These are phyloP conservation scores for Schizaphis graminum DNA, from an alignment of 2,888 invertebrate genomes.

Conservation along the genomic window DNA sequence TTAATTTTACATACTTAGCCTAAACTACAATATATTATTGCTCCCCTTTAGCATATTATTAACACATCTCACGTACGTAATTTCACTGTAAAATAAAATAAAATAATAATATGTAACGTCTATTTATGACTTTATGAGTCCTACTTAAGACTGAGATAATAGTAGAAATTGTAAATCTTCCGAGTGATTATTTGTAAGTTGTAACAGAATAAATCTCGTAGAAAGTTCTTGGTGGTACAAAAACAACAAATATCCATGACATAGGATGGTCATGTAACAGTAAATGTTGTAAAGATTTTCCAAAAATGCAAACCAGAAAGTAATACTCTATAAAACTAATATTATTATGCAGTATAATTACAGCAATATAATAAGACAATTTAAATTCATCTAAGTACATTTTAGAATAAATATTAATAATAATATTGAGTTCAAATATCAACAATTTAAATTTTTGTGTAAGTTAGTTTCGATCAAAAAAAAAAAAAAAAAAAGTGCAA, in stretches of 20 bases:
- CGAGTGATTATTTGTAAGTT: neutral
- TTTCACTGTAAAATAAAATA: neutral
- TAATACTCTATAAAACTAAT: neutral
- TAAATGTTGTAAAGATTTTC: neutral
- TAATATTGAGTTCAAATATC: neutral
- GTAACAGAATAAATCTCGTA: neutral
- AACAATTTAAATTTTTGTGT: neutral
- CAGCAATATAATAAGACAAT: neutral
- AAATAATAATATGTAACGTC: neutral
- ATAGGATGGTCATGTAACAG: neutral
- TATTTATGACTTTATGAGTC: neutral
- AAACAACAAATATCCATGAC: neutral
- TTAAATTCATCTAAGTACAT: neutral
- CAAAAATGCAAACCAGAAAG: neutral
- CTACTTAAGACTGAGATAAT: neutral
- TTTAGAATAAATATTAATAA: neutral
- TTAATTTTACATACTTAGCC: neutral
- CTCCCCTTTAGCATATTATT: neutral
- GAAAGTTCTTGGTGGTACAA: neutral
- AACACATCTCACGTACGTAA: neutral
- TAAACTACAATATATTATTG: neutral
- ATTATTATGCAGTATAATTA: too few relatives aligned
- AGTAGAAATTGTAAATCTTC: neutral
- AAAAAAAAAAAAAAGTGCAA: neutral
- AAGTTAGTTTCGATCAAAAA: neutral